These are phyloP conservation scores for Meiosimyza platycephala DNA, from an alignment of 2,888 invertebrate genomes.

Conservation along the genomic window DNA sequence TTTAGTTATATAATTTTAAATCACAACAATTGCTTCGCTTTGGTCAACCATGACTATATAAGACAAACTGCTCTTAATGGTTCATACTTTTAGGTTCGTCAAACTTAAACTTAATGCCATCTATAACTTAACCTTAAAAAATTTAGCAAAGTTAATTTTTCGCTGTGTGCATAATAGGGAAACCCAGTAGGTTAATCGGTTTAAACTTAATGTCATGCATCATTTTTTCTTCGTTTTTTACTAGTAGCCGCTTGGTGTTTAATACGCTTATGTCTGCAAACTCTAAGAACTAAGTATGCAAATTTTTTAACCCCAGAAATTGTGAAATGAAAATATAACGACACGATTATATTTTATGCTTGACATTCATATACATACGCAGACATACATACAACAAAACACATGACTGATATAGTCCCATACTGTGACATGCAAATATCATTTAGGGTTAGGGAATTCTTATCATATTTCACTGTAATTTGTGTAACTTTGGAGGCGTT, in stretches of 20 bases:
- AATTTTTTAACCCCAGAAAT: slow-evolving; percentile 30
- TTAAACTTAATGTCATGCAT: slow-evolving; percentile 8
- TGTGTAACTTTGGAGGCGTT: neutral
- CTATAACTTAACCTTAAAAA: no score
- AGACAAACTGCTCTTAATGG: no score
- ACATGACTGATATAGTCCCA: no score
- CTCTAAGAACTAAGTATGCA: slow-evolving; percentile 27
- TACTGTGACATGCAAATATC: slow-evolving; percentile 1
- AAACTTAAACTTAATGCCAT: no score
- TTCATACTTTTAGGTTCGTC: no score
- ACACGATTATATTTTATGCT: slow-evolving; percentile 32
- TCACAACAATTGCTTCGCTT: no score
- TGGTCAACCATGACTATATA: no score
- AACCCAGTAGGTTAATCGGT: slow-evolving; percentile 27
- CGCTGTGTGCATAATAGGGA: neutral
- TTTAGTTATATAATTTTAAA: no score
- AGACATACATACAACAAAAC: no score
- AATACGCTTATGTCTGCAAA: slow-evolving; percentile 11
- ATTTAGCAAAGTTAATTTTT: no score
- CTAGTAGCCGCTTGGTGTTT: no score
- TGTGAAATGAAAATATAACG: slow-evolving; percentile 11
- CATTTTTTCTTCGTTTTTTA: neutral
- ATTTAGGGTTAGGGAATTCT: neutral
- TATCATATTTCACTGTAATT: slow-evolving; percentile 23
- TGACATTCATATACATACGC: neutral